Conservation (phyloP, 2,797 vertebrate genomes). For the Anolis apletophallus region DNA sequence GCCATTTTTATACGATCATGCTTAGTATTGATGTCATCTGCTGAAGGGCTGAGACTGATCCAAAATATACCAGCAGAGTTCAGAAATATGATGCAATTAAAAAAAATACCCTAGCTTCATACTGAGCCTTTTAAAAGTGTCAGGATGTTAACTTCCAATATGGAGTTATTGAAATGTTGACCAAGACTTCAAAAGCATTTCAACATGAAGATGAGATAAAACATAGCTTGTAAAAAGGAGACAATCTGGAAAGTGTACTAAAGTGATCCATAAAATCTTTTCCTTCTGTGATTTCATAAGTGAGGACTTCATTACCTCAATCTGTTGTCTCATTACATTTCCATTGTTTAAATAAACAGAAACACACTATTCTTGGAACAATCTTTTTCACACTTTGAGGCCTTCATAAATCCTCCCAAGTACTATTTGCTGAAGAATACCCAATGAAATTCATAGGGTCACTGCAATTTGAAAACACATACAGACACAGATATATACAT, state of each 20-base stretch:
- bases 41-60: background rate
- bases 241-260: background rate
- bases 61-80: background rate
- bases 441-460: too few relatives aligned
- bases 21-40: background rate
- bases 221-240: background rate
- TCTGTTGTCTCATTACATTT: too few relatives aligned
- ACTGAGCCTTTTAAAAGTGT: background rate
- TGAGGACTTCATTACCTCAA: too few relatives aligned
- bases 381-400: too few relatives aligned
- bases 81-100: background rate
- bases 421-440: too few relatives aligned
- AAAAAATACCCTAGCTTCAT: background rate
- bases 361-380: too few relatives aligned
- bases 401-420: too few relatives aligned
- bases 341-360: too few relatives aligned
- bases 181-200: background rate
- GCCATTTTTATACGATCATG: fast-evolving
- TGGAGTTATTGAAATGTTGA: background rate
- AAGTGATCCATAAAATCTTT: background rate
- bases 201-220: background rate
- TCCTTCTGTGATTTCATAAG: background rate
- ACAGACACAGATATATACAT: constrained; percentile 37
- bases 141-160: background rate
- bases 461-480: too few relatives aligned